Conservation (phyloP, 2,888 invertebrate species). For the Drosophila birchii region DNA sequence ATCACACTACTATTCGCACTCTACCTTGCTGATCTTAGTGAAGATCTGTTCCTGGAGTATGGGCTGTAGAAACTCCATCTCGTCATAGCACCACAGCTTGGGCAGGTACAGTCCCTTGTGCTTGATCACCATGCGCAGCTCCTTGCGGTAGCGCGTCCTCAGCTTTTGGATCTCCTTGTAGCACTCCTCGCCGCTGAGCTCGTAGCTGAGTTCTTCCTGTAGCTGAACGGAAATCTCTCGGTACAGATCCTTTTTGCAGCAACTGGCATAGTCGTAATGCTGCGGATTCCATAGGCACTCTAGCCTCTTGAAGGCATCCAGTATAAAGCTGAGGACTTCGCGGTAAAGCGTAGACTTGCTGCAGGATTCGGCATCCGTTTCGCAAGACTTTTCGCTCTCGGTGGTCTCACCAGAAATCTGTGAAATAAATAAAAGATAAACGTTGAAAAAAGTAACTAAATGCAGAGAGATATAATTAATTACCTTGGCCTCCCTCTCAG, state of each 20-base stretch:
- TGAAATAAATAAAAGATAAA: not conserved
- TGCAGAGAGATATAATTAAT: not conserved
- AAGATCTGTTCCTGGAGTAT: constrained; percentile 75
- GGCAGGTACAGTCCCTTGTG: constrained; percentile 78
- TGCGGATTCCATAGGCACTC: constrained; percentile 79
- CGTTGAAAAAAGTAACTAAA: too few relatives aligned
- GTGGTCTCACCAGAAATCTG: constrained; percentile 45
- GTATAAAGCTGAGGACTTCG: constrained; percentile 72
- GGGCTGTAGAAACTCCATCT: constrained; percentile 77
- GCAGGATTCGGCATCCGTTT: constrained; percentile 66
- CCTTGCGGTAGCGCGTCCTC: constrained; percentile 77
- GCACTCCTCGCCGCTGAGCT: constrained; percentile 70
- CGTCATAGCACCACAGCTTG: constrained; percentile 81
- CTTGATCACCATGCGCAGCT: constrained; percentile 73
- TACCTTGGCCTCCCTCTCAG: constrained; percentile 72
- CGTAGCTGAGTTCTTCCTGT: constrained; percentile 62
- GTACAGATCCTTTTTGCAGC: constrained; percentile 65
- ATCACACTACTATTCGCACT: not conserved
- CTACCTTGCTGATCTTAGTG: constrained; percentile 72
- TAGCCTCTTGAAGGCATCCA: constrained; percentile 62
- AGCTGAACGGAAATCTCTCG: constrained; percentile 65
- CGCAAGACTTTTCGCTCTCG: constrained; percentile 67
- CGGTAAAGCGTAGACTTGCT: constrained; percentile 65
- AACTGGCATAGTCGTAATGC: constrained; percentile 64
- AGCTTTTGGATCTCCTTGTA: constrained; percentile 76